A percentile compares a stretch with the other conserved stretches of the same genome.
Evolutionary conservation across 1,140 invertebrate genomes (phyloP).

Genomic region (Drosophila lini): DNA sequence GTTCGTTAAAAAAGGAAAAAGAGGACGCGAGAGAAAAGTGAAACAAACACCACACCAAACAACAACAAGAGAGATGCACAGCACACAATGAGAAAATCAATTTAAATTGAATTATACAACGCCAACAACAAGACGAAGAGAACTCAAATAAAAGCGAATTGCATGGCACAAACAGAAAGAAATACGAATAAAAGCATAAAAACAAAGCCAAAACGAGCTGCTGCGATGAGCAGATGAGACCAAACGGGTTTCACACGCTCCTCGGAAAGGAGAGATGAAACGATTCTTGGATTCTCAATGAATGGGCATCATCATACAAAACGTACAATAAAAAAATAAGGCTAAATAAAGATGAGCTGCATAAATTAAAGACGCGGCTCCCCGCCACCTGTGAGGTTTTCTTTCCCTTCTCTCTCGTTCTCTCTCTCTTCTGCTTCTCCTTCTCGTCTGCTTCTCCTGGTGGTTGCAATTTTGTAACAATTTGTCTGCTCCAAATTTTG

Average conservation of each 20-base stretch:
- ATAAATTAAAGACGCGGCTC: slow-evolving; percentile 68
- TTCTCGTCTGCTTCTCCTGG: slow-evolving; percentile 4
- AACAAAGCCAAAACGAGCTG: slow-evolving; percentile 12
- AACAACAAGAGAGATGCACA: slow-evolving; percentile 18
- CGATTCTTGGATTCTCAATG: slow-evolving; percentile 67
- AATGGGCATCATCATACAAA: slow-evolving; percentile 40
- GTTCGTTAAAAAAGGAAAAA: slow-evolving; percentile 36
- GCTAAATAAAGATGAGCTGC: slow-evolving; percentile 78
- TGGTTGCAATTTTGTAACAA: slow-evolving; percentile 68
- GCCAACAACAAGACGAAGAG: slow-evolving; percentile 28
- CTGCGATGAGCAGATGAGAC: slow-evolving; percentile 32
- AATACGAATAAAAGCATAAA: slow-evolving; percentile 25
- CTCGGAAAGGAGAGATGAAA: slow-evolving; percentile 47
- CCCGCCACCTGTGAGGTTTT: slow-evolving; percentile 12
- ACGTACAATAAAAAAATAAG: slow-evolving; percentile 29
- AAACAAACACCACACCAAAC: slow-evolving; percentile 27
- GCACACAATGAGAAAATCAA: slow-evolving; percentile 60
- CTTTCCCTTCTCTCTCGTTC: background rate
- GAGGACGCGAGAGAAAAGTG: slow-evolving; percentile 35
- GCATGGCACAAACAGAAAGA: slow-evolving; percentile 43
- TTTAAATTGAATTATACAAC: slow-evolving; percentile 79
- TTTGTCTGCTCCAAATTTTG: slow-evolving; percentile 56
- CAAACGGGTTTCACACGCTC: slow-evolving; percentile 61
- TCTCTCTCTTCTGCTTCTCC: background rate
- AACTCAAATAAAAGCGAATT: slow-evolving; percentile 46